phyloP scores from a whole-genome alignment of 2,113 vertebrate genomes.

The Ameiurus melas region DNA sequence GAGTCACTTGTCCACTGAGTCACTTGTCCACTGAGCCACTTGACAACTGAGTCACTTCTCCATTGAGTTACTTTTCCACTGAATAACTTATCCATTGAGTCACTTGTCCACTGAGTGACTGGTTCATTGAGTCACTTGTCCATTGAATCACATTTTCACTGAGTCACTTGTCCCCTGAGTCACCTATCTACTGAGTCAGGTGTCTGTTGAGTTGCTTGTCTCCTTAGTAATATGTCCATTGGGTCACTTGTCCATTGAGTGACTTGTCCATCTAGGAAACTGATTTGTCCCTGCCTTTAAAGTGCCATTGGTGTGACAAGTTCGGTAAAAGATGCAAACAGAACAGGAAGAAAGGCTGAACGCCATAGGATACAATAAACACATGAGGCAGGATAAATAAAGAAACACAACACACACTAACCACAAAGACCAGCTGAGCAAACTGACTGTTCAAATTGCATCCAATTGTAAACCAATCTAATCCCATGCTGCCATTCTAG shows the following conservation, averaged over 20 bases:
- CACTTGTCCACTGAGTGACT: not conserved
- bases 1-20: not conserved
- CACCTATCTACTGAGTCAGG: not conserved
- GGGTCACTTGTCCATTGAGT: not conserved
- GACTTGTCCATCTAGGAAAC: not conserved
- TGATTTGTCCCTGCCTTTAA: not conserved
- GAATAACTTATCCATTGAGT: not conserved
- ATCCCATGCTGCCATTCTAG: slow-evolving; percentile 23
- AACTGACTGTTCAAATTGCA: slow-evolving; percentile 6
- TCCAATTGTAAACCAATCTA: slow-evolving; percentile 1
- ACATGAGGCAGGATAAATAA: not conserved
- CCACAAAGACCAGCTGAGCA: slow-evolving; percentile 27
- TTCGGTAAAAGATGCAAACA: too few species aligned
- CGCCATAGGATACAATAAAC: not conserved
- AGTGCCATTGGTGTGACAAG: not conserved
- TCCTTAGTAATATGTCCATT: too few species aligned
- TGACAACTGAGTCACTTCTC: not conserved
- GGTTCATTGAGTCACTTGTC: not conserved
- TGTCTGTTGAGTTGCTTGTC: not conserved
- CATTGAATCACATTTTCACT: not conserved
- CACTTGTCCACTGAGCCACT: not conserved
- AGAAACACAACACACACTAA: slow-evolving; percentile 14
- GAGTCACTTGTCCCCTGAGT: not conserved
- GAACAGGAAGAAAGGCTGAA: not conserved
- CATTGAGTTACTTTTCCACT: not conserved